A percentile compares a stretch with the other conserved stretches of the same genome.
phyloP scores from a whole-genome alignment of 2,113 vertebrate species.

The Smithornis capensis region DNA sequence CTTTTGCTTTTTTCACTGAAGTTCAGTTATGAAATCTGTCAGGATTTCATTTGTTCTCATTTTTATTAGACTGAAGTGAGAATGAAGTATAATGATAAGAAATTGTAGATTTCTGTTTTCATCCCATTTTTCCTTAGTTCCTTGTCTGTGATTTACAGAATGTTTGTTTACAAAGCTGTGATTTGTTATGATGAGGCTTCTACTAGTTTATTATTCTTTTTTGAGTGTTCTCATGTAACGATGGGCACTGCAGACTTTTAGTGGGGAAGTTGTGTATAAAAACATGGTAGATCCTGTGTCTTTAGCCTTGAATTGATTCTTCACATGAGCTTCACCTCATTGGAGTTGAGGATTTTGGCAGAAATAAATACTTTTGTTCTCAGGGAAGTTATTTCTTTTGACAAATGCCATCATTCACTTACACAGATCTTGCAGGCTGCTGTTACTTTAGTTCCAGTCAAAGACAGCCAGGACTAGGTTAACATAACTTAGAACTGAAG shows the following conservation, averaged over 20 bases:
- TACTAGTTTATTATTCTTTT: not conserved
- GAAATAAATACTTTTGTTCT: not conserved
- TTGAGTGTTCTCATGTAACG: not conserved
- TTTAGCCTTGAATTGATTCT: not conserved
- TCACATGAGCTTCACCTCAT: not conserved
- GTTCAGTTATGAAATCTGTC: not conserved
- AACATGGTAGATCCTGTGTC: not conserved
- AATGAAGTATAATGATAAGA: not conserved
- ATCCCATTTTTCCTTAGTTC: not conserved
- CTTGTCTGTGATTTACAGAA: not conserved
- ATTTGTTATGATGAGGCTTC: not conserved
- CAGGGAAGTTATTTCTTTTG: not conserved
- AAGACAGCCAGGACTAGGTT: not conserved
- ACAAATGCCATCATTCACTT: not conserved
- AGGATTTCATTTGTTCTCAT: not conserved
- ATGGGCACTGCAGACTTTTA: not conserved
- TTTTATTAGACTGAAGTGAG: not conserved
- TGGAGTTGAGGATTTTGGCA: not conserved
- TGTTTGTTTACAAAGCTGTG: not conserved
- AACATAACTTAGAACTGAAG: not conserved
- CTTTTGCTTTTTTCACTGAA: not conserved
- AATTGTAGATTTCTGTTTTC: not conserved
- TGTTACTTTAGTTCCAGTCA: not conserved
- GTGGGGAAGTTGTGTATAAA: not conserved
- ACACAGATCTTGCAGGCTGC: not conserved